phyloP scores from a whole-genome alignment of 2,888 invertebrate species.

The Oxytorus armatus region DNA sequence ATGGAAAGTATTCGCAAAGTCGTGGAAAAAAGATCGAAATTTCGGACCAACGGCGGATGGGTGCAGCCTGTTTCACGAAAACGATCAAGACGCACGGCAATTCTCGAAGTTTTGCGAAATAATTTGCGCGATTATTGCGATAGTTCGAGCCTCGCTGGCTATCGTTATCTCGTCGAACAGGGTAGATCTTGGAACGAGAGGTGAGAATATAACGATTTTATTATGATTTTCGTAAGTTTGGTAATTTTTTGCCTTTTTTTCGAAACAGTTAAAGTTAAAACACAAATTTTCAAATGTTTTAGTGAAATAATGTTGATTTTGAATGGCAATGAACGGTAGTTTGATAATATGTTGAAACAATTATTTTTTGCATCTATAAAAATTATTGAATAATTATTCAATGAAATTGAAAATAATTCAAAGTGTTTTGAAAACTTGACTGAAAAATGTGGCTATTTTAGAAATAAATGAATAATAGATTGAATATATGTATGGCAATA shows the following conservation, averaged over 20 bases:
- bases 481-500: too few species aligned
- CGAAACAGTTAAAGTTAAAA: too few species aligned
- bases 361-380: too few species aligned
- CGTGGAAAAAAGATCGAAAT: conserved; percentile 31
- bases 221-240: neutral
- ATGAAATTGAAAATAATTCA: too few species aligned
- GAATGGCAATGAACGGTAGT: too few species aligned
- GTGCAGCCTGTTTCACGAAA: neutral
- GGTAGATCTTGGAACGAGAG: conserved; percentile 75
- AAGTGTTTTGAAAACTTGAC: too few species aligned
- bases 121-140: conserved; percentile 73
- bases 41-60: conserved; percentile 36
- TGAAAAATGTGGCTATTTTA: too few species aligned
- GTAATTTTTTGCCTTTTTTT: neutral
- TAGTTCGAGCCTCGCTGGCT: conserved; percentile 74
- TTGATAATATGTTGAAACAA: too few species aligned
- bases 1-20: conserved; percentile 62
- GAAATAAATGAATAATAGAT: too few species aligned
- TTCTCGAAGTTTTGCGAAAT: conserved; percentile 56
- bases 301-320: too few species aligned
- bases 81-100: conserved; percentile 1
- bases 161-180: conserved; percentile 74
- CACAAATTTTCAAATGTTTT: too few species aligned
- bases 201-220: conserved; percentile 63
- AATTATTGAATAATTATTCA: too few species aligned